These are phyloP conservation scores for Stratiomys singularior DNA, from an alignment of 2,888 invertebrate genomes.

Conservation along the genomic window DNA sequence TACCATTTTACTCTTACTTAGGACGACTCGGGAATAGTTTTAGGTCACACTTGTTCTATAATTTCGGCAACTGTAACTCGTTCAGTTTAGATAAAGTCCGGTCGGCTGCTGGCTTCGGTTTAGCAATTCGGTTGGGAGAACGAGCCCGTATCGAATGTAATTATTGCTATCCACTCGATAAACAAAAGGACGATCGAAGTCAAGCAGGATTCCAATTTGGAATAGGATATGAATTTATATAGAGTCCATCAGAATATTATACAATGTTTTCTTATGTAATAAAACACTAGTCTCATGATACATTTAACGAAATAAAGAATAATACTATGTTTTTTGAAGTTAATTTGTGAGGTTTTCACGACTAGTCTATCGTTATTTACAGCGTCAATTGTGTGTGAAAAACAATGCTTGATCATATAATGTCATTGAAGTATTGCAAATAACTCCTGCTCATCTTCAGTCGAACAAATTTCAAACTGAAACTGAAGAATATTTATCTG, in stretches of 20 bases:
- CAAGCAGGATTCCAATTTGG: slow-evolving; percentile 85
- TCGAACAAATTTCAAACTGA: too few relatives aligned
- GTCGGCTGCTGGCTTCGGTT: slow-evolving; percentile 84
- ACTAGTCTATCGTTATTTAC: too few relatives aligned
- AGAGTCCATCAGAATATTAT: slow-evolving; percentile 52
- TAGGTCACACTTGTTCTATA: slow-evolving; percentile 88
- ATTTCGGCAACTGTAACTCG: slow-evolving; percentile 82
- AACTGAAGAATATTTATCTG: too few relatives aligned
- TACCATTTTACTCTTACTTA: slow-evolving; percentile 87
- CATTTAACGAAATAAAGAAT: too few relatives aligned
- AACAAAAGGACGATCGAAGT: slow-evolving; percentile 72
- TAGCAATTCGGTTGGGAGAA: slow-evolving; percentile 84
- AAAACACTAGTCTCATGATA: too few relatives aligned
- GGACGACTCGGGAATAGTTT: slow-evolving; percentile 86
- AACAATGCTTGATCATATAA: too few relatives aligned
- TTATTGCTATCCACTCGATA: slow-evolving; percentile 84
- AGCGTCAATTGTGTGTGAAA: too few relatives aligned
- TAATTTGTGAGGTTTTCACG: too few relatives aligned
- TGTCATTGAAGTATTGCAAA: too few relatives aligned
- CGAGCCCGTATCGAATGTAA: slow-evolving; percentile 94
- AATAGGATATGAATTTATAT: slow-evolving; percentile 83
- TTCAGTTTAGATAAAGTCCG: slow-evolving; percentile 69
- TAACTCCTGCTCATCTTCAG: too few relatives aligned
- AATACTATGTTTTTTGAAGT: too few relatives aligned
- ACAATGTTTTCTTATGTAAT: too few relatives aligned